phyloP scores from a whole-genome alignment of 2,113 vertebrate genomes.

The Catharus fuscescens region DNA sequence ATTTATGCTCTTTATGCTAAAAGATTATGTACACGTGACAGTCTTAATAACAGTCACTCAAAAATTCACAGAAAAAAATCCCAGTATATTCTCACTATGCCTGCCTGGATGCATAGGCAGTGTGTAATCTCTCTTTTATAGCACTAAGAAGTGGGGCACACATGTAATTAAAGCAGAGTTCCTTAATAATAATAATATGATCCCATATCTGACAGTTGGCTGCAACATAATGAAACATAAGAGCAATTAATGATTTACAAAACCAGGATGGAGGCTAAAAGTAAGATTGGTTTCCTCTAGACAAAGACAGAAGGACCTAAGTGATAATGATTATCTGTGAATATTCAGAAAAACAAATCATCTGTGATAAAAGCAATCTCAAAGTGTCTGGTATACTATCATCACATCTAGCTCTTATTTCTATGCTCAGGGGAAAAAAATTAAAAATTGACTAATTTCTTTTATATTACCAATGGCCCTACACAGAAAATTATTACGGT shows the following conservation, averaged over 20 bases:
- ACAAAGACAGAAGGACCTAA: constrained; percentile 12
- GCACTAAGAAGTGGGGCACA: not conserved
- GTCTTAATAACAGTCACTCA: not conserved
- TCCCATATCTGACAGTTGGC: not conserved
- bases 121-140: not conserved
- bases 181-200: not conserved
- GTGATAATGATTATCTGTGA: not conserved
- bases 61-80: not conserved
- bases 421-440: not conserved
- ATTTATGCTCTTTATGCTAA: not conserved
- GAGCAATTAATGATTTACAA: not conserved
- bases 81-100: not conserved
- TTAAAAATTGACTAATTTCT: not conserved
- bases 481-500: not conserved
- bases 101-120: not conserved
- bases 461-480: not conserved
- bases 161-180: not conserved
- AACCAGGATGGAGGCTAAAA: not conserved
- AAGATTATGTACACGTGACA: not conserved
- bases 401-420: not conserved
- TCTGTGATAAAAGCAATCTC: constrained; percentile 13
- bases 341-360: not conserved
- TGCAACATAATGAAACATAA: constrained; percentile 17
- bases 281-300: not conserved
- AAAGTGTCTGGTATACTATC: not conserved